phyloP scores from a whole-genome alignment of 2,113 vertebrate genomes.

The Sinosuthora webbiana region DNA sequence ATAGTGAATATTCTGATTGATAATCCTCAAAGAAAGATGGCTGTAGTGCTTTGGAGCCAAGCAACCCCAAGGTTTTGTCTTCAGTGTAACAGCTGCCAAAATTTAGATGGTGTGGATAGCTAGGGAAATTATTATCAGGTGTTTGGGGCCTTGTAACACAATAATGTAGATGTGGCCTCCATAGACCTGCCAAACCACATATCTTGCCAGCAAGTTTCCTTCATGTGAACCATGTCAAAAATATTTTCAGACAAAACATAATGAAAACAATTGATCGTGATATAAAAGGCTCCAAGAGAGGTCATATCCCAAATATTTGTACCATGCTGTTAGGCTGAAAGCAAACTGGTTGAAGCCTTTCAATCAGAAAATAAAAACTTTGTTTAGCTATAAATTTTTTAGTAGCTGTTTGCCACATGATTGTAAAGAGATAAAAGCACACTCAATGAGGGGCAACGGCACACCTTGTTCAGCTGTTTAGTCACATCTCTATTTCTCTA shows the following conservation, averaged over 20 bases:
- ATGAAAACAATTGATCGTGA: background rate
- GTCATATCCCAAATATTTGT: background rate
- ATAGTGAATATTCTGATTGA: background rate
- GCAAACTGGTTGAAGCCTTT: background rate
- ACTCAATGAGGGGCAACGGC: background rate
- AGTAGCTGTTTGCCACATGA: conserved; percentile 24
- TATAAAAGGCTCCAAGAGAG: background rate
- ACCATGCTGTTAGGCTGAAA: background rate
- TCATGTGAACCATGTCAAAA: background rate
- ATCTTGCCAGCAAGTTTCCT: background rate
- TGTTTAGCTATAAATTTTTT: conserved; percentile 20
- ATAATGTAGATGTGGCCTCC: background rate
- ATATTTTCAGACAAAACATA: background rate
- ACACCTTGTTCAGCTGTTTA: conserved; percentile 18
- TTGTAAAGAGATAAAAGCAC: conserved; percentile 41
- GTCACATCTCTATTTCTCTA: background rate
- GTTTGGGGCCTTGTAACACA: background rate
- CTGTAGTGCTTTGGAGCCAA: background rate
- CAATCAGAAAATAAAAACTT: conserved; percentile 18
- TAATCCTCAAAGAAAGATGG: background rate
- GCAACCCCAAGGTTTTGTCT: background rate
- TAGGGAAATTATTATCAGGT: conserved; percentile 42
- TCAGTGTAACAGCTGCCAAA: background rate
- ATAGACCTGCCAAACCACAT: background rate
- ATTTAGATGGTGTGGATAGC: conserved; percentile 37